Percentiles rank a stretch among this genome's conserved stretches.
These are phyloP conservation scores for Lithophane socia DNA, from an alignment of 2,888 invertebrate species.

Conservation along the genomic window DNA sequence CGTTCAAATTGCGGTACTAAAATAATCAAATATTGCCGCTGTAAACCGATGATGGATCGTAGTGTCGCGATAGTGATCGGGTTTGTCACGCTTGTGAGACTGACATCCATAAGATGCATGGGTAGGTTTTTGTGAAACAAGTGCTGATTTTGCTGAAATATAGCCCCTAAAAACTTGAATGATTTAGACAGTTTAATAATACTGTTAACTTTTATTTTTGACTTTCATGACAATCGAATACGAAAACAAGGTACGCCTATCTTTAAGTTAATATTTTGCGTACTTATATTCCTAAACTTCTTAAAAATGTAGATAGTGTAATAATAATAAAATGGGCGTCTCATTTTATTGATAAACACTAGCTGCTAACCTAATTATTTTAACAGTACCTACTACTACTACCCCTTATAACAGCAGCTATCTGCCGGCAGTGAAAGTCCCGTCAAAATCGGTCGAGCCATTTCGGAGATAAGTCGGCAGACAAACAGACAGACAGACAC, in stretches of 20 bases:
- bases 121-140: slow-evolving; percentile 22
- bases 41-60: slow-evolving; percentile 47
- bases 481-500: too few relatives aligned
- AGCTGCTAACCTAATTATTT: too few relatives aligned
- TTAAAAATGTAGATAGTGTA: neutral
- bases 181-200: neutral
- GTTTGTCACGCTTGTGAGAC: slow-evolving; percentile 35
- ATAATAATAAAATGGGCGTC: neutral
- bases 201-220: neutral
- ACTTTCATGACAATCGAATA: too few relatives aligned
- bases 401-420: too few relatives aligned
- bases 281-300: neutral
- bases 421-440: too few relatives aligned
- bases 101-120: slow-evolving; percentile 49
- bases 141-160: slow-evolving; percentile 1
- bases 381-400: too few relatives aligned
- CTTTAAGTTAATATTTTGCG: neutral
- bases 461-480: too few relatives aligned
- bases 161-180: neutral
- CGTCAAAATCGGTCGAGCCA: too few relatives aligned
- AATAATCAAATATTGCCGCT: slow-evolving; percentile 44
- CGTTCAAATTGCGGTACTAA: slow-evolving; percentile 28
- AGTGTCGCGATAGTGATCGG: slow-evolving; percentile 30
- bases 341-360: neutral
- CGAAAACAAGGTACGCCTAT: neutral